A percentile compares a stretch with the other conserved stretches of the same genome.
Conservation (phyloP, 1,140 invertebrate genomes). For the Apis laboriosa region DNA sequence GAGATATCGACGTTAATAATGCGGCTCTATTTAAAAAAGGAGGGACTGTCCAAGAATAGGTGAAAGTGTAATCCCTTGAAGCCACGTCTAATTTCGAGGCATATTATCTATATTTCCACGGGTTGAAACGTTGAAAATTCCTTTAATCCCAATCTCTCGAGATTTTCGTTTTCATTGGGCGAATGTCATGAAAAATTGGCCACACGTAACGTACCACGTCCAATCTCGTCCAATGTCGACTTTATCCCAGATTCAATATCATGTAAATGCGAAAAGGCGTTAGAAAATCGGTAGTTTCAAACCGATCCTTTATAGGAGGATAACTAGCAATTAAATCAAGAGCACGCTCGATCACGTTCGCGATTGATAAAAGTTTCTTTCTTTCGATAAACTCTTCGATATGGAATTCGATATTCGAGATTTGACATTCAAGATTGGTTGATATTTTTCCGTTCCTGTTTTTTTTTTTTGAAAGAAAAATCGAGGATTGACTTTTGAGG, state of each 20-base stretch:
- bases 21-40: not conserved
- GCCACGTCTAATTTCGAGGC: not conserved
- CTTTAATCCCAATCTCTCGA: conserved; percentile 36
- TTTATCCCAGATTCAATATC: conserved; percentile 48
- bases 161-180: not conserved
- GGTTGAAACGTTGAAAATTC: conserved; percentile 6
- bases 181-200: conserved; percentile 40
- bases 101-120: no score
- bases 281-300: conserved; percentile 15
- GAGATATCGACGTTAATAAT: not conserved
- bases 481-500: no score
- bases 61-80: not conserved
- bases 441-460: no score
- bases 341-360: conserved; percentile 24
- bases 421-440: no score
- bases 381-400: no score
- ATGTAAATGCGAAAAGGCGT: conserved; percentile 46
- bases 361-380: not conserved
- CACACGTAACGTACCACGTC: not conserved
- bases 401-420: no score
- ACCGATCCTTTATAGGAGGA: conserved; percentile 34
- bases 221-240: conserved; percentile 42
- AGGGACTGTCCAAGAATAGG: no score
- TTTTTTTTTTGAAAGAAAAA: no score
- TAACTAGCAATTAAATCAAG: conserved; percentile 56